Base-by-base conservation (phyloP, 1,140 invertebrate species). In the Eriocheir sinensis region DNA sequence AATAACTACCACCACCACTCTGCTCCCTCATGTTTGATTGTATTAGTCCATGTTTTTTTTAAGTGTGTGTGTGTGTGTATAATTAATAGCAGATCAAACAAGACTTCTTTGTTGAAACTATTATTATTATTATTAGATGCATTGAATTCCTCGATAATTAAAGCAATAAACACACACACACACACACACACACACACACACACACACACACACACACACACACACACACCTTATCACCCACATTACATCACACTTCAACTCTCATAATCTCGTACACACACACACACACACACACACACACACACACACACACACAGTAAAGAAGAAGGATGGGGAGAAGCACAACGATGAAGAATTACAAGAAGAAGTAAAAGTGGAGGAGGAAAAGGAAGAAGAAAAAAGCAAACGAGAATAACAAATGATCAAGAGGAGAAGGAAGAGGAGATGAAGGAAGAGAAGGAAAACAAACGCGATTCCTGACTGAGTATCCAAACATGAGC, bases 31-130 rank as follows among this genome's bases (percentile, higher is more conserved):
- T n/a, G n/a, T n/a, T n/a, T n/a, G n/a, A n/a, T n/a, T n/a, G n/a
- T n/a, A n/a, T n/a, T n/a, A n/a, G n/a, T n/a, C n/a, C n/a, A n/a
- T n/a, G n/a, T n/a, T n/a, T n/a, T n/a, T n/a, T n/a, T n/a, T n/a
- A n/a, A 32, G 81, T 83, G 81, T 83, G 81, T 83, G 81, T 83
- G 81, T 83, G 81, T 83, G 81, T 83, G 81, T 83, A 30, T 12
- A 32, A 81, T 4, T 27, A 81, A 30, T 6, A 81, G 79, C 32
- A 27, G n/a, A n/a, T n/a, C n/a, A n/a, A n/a, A n/a, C n/a, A n/a
- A n/a, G n/a, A n/a, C n/a, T n/a, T n/a, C n/a, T 60, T 6, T 60
- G 53, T 60, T 60, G 53, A 21, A n/a, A 2, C 60, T n/a, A 72
- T 72, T n/a, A n/a, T n/a, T n/a, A n/a, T n/a, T n/a, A n/a, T n/a